phyloP scores from a whole-genome alignment of 2,113 vertebrate species.

The Hippopotamus amphibius region DNA sequence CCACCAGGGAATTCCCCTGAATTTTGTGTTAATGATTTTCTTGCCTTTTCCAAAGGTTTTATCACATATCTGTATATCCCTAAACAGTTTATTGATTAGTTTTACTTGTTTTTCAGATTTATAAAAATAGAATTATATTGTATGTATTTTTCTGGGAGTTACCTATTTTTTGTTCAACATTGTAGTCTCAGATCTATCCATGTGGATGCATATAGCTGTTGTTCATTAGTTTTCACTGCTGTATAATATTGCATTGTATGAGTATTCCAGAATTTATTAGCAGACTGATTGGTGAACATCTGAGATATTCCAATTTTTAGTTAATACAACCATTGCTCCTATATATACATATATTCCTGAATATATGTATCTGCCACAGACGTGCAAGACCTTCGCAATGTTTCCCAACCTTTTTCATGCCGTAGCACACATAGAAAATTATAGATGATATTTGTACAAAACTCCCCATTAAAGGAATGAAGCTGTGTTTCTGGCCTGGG shows the following conservation, averaged over 20 bases:
- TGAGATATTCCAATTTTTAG: background rate
- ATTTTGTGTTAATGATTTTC: conserved; percentile 24
- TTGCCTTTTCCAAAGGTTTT: conserved; percentile 21
- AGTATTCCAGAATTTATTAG: conserved; percentile 20
- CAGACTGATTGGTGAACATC: background rate
- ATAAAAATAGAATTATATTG: background rate
- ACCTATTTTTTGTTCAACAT: background rate
- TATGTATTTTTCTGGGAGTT: conserved; percentile 38
- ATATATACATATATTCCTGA: background rate
- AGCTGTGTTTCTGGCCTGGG: background rate
- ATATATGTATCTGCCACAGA: background rate
- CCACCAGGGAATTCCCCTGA: background rate
- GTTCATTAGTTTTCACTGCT: conserved; percentile 15
- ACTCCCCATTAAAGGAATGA: background rate
- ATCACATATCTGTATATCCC: background rate
- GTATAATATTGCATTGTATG: background rate
- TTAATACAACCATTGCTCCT: background rate
- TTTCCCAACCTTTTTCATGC: conserved; percentile 9
- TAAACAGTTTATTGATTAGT: background rate
- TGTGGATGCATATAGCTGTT: background rate
- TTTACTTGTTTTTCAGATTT: conserved; percentile 18
- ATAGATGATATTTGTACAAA: background rate
- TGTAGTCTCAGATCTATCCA: background rate
- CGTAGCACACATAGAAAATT: background rate
- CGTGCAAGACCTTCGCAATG: background rate